Percentiles rank a stretch among this genome's conserved stretches.
Conservation (phyloP, 2,797 vertebrate genomes). For the Trichosurus vulpecula region DNA sequence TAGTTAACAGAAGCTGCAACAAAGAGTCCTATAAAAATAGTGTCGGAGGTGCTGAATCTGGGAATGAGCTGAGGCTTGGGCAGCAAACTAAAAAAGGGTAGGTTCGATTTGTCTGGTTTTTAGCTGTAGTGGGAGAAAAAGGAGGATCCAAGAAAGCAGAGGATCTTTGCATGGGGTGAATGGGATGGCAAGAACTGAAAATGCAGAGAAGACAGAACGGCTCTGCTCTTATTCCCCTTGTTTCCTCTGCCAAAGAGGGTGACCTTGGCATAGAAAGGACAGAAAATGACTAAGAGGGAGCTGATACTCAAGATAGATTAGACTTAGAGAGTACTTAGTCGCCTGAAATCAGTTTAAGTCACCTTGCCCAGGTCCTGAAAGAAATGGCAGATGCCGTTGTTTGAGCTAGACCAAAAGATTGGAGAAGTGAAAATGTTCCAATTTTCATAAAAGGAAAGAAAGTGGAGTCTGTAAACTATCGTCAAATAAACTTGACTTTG, state of each 20-base stretch:
- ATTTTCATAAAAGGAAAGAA: not conserved
- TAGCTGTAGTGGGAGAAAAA: too few relatives aligned
- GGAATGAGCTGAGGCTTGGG: not conserved
- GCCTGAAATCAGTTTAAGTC: not conserved
- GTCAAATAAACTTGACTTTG: not conserved
- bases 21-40: too few relatives aligned
- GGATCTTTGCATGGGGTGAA: not conserved
- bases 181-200: not conserved
- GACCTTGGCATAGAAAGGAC: too few relatives aligned
- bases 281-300: not conserved
- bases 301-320: not conserved
- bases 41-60: not conserved
- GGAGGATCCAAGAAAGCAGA: too few relatives aligned
- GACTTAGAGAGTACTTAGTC: not conserved
- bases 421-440: not conserved
- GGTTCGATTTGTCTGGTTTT: too few relatives aligned
- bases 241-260: not conserved
- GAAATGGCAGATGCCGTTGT: too few relatives aligned
- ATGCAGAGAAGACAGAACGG: not conserved
- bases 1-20: too few relatives aligned
- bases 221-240: not conserved
- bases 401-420: not conserved
- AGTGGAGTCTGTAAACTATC: not conserved
- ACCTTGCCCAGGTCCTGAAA: not conserved
- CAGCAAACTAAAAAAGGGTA: too few relatives aligned